Percentiles rank a stretch among this genome's conserved stretches.
phyloP scores from a whole-genome alignment of 2,113 vertebrate genomes.

The Strigops habroptila region DNA sequence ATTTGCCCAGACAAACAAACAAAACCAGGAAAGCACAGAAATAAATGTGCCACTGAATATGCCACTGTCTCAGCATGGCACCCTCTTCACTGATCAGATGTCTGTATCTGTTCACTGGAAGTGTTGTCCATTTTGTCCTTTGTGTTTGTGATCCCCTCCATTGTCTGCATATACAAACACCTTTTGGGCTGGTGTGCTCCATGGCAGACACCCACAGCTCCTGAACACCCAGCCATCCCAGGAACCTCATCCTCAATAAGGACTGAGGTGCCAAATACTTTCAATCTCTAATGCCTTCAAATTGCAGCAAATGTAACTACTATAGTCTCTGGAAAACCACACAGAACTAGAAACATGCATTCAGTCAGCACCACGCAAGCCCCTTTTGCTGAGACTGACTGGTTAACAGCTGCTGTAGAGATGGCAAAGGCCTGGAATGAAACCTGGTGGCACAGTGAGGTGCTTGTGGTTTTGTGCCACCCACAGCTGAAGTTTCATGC shows the following conservation, averaged over 20 bases:
- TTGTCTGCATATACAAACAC: fast-evolving
- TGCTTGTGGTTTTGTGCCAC: neutral
- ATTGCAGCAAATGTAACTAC: neutral
- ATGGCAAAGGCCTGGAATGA: neutral
- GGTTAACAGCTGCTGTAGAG: neutral
- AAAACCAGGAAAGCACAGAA: neutral
- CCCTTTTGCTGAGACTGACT: neutral
- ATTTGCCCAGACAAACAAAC: neutral
- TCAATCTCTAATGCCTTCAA: neutral
- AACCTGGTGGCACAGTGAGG: neutral
- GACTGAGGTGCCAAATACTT: neutral
- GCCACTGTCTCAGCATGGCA: neutral
- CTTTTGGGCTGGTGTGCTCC: neutral
- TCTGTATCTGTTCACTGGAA: neutral
- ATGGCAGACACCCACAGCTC: fast-evolving
- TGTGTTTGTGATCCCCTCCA: neutral
- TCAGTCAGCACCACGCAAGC: neutral
- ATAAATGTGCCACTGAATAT: neutral
- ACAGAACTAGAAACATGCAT: neutral
- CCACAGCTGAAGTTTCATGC: neutral
- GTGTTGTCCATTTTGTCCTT: neutral
- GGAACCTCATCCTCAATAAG: neutral
- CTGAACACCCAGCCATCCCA: neutral
- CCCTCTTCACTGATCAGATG: neutral
- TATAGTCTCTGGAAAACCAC: neutral